A percentile compares a stretch with the other conserved stretches of the same genome.
Evolutionary conservation across 92 coral and sea anemone genomes (phyloP).

Genomic region (Montipora capitata): DNA sequence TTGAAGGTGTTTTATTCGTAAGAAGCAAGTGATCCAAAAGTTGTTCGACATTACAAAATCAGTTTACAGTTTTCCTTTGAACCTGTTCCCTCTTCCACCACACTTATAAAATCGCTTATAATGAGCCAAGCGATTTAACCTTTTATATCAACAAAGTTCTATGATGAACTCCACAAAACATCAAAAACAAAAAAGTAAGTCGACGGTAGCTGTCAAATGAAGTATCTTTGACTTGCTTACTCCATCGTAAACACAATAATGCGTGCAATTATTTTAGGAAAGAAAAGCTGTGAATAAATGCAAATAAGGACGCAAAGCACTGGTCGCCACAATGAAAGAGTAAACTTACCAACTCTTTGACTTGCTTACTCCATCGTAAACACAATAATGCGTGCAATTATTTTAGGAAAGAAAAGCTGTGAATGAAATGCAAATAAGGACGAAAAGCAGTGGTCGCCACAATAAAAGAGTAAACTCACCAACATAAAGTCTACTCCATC

Average conservation of each 20-base stretch:
- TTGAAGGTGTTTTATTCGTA: too few species aligned
- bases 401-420: slow-evolving; percentile 8
- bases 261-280: slow-evolving; percentile 17
- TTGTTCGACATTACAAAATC: too few species aligned
- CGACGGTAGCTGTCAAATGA: not conserved
- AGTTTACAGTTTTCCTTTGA: too few species aligned
- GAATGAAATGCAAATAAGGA: slow-evolving; percentile 44
- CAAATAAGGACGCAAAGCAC: slow-evolving; percentile 35
- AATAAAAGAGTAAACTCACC: slow-evolving; percentile 56
- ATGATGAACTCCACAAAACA: not conserved
- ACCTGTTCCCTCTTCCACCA: too few species aligned
- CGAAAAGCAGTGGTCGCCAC: slow-evolving; percentile 49
- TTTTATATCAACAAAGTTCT: not conserved
- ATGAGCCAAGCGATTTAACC: too few species aligned
- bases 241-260: not conserved
- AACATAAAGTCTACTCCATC: slow-evolving; percentile 62
- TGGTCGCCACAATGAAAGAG: slow-evolving; percentile 30
- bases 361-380: not conserved
- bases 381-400: not conserved
- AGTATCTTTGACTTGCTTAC: not conserved
- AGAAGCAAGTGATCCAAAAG: too few species aligned
- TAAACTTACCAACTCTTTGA: slow-evolving; percentile 62
- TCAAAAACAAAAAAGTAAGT: not conserved
- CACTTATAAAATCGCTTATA: too few species aligned
- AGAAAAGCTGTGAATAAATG: slow-evolving; percentile 19